These are phyloP conservation scores for Diachasma alloeum DNA, from an alignment of 1,140 invertebrate genomes.

Conservation along the genomic window DNA sequence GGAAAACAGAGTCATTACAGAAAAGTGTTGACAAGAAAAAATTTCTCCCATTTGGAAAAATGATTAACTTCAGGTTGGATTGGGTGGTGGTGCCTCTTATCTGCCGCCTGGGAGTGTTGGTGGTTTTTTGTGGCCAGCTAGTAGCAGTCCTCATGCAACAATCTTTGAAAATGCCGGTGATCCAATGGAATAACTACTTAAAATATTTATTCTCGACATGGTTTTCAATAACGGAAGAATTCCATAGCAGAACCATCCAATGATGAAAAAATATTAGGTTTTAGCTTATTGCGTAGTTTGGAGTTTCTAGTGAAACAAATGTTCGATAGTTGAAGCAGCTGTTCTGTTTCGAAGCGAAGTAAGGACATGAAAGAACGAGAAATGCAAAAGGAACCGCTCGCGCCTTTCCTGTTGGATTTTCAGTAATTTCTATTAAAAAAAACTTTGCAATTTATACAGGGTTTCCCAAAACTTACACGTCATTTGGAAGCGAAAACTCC, in stretches of 20 bases:
- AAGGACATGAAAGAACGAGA: too few species aligned
- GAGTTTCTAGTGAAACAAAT: background rate
- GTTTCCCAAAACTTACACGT: too few species aligned
- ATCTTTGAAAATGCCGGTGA: slow-evolving; percentile 58
- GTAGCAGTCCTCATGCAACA: slow-evolving; percentile 56
- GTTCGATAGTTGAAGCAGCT: background rate
- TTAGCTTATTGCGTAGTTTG: background rate
- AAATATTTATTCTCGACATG: background rate
- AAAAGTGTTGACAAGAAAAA: too few species aligned
- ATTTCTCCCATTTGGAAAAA: background rate
- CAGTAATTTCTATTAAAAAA: too few species aligned
- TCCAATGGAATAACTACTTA: slow-evolving; percentile 53
- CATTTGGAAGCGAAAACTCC: too few species aligned
- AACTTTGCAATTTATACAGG: too few species aligned
- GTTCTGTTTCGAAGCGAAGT: background rate
- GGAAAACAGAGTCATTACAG: too few species aligned
- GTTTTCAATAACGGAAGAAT: background rate
- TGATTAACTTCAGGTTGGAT: slow-evolving; percentile 43
- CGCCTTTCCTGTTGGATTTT: too few species aligned
- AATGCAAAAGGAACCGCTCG: too few species aligned
- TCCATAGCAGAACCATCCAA: slow-evolving; percentile 18
- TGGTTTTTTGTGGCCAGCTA: slow-evolving; percentile 55
- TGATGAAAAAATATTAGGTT: background rate
- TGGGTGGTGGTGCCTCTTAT: slow-evolving; percentile 57
- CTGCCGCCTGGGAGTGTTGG: slow-evolving; percentile 56